Conservation (phyloP, 37 sponge, comb jelly and placozoan genomes). For the Theonella swinhoei region DNA sequence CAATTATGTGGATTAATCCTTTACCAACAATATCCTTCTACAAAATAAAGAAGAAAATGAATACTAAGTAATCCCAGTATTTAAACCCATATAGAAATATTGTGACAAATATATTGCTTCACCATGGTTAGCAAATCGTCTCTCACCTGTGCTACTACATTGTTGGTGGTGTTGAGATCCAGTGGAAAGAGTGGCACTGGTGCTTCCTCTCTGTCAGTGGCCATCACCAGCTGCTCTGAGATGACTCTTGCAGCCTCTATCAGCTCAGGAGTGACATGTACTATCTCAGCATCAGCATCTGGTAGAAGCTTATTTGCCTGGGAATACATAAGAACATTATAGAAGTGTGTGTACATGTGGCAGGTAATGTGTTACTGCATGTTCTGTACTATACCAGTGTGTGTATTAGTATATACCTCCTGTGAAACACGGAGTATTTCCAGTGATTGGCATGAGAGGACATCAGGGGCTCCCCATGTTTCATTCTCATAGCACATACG, state of each 20-base stretch:
- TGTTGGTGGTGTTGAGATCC: constrained; percentile 17
- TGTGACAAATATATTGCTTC: too few relatives aligned
- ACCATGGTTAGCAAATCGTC: not conserved
- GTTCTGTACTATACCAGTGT: too few relatives aligned
- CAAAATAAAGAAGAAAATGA: too few relatives aligned
- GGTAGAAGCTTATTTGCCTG: not conserved
- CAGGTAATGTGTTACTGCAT: too few relatives aligned
- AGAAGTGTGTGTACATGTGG: too few relatives aligned
- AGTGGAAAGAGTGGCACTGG: constrained; percentile 1
- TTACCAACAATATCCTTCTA: too few relatives aligned
- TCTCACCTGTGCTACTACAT: not conserved
- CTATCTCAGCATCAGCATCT: not conserved
- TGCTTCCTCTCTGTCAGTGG: not conserved
- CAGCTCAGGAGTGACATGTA: not conserved
- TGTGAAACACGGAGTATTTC: not conserved
- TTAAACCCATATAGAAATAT: too few relatives aligned
- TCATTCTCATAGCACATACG: constrained; percentile 10
- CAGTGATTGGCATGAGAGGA: not conserved
- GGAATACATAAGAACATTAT: too few relatives aligned
- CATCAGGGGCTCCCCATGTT: constrained; percentile 4
- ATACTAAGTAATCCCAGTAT: too few relatives aligned
- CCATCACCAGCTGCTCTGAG: not conserved
- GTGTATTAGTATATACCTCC: not conserved
- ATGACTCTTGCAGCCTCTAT: not conserved
- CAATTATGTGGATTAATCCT: not conserved